phyloP scores from a whole-genome alignment of 2,888 invertebrate species.

The Leucoma salicis region DNA sequence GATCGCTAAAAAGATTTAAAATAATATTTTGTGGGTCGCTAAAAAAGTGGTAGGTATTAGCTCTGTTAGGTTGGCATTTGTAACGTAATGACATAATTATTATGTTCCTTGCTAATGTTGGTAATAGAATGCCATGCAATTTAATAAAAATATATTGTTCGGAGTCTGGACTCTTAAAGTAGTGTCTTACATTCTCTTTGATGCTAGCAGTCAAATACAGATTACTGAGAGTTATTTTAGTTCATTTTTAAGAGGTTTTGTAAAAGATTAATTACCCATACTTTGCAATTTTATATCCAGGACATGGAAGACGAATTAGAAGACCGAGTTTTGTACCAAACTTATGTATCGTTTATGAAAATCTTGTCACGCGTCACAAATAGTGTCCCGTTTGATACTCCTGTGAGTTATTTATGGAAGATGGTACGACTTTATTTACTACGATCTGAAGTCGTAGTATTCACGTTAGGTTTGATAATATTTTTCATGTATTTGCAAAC shows the following conservation, averaged over 20 bases:
- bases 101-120: too few relatives aligned
- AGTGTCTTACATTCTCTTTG: too few relatives aligned
- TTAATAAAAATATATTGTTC: too few relatives aligned
- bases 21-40: too few relatives aligned
- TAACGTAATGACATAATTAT: too few relatives aligned
- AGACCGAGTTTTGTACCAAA: conserved; percentile 93
- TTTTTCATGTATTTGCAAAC: conserved; percentile 91
- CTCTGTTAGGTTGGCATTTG: too few relatives aligned
- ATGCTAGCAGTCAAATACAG: too few relatives aligned
- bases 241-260: background rate
- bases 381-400: conserved; percentile 89
- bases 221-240: background rate
- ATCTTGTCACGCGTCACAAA: conserved; percentile 91
- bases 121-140: too few relatives aligned
- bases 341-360: conserved; percentile 93
- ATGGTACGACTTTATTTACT: conserved; percentile 89
- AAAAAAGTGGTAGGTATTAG: too few relatives aligned
- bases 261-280: conserved; percentile 27
- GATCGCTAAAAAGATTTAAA: too few relatives aligned
- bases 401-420: conserved; percentile 89
- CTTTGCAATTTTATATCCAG: conserved; percentile 35
- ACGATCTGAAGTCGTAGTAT: conserved; percentile 90
- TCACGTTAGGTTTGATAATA: conserved; percentile 86
- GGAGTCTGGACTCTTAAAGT: too few relatives aligned
- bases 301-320: conserved; percentile 96